Conservation (phyloP, 2,797 vertebrate species). For the Danio kyathit region DNA sequence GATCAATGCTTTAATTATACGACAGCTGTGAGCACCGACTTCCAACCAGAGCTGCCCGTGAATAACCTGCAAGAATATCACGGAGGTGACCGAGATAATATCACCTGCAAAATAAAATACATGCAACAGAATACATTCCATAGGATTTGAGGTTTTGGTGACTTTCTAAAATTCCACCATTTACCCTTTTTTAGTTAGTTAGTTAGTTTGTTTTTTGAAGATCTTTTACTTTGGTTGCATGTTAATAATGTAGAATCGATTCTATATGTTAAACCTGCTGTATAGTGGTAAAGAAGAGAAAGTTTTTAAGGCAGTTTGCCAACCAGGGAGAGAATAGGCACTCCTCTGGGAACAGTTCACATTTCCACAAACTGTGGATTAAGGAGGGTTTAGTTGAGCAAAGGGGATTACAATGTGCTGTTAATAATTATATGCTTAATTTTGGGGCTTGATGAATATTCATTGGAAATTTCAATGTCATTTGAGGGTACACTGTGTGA, state of each 20-base stretch:
- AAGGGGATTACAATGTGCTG: conserved; percentile 71
- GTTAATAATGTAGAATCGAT: not conserved
- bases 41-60: not conserved
- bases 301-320: conserved; percentile 54
- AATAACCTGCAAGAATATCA: not conserved
- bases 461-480: conserved; percentile 70
- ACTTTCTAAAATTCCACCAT: conserved; percentile 4
- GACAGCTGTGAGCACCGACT: conserved; percentile 13
- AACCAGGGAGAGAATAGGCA: conserved; percentile 54
- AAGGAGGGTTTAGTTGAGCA: conserved; percentile 69
- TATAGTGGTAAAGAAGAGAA: conserved; percentile 35
- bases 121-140: not conserved
- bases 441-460: conserved; percentile 70
- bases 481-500: conserved; percentile 59
- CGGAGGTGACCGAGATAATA: not conserved
- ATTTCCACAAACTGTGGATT: conserved; percentile 71
- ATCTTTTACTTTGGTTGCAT: not conserved
- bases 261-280: not conserved
- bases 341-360: conserved; percentile 66
- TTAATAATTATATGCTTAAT: conserved; percentile 75
- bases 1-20: conserved; percentile 50
- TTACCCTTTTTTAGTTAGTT: too few relatives aligned
- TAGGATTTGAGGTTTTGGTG: not conserved
- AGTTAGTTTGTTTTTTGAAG: not conserved
- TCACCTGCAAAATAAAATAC: not conserved